A percentile compares a stretch with the other conserved stretches of the same genome.
phyloP scores from a whole-genome alignment of 2,113 vertebrate genomes.

The Paratilapia polleni region DNA sequence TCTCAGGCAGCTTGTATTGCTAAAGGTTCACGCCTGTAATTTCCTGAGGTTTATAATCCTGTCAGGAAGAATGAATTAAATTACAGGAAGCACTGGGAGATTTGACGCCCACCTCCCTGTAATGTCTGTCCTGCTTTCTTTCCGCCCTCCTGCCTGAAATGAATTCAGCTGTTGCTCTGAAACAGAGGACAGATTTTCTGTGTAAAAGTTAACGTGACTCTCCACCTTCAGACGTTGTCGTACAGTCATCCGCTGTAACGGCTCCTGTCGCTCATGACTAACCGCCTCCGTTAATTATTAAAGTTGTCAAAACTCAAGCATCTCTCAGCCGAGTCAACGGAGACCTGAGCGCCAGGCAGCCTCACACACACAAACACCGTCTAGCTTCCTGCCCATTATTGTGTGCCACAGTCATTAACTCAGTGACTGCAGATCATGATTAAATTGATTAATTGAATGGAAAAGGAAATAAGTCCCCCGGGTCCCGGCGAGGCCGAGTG shows the following conservation, averaged over 20 bases:
- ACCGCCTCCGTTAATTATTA: constrained; percentile 18
- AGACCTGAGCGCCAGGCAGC: neutral
- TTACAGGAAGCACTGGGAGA: too few relatives aligned
- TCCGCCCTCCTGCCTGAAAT: neutral
- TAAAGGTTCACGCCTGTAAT: neutral
- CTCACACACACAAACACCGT: neutral
- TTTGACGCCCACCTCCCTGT: neutral
- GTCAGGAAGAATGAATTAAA: neutral
- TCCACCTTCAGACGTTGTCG: neutral
- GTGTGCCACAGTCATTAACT: constrained; percentile 23
- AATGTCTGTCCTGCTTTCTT: neutral
- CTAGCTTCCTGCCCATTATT: constrained; percentile 6
- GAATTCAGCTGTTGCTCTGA: neutral
- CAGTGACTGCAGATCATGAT: constrained; percentile 25
- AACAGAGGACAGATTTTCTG: neutral
- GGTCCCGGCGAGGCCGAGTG: neutral
- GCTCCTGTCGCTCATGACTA: neutral
- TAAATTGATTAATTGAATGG: constrained; percentile 48
- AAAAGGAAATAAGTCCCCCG: constrained; percentile 11
- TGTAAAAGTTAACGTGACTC: neutral
- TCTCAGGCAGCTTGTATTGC: too few relatives aligned
- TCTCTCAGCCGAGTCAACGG: neutral
- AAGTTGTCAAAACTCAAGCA: constrained; percentile 9
- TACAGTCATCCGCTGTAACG: neutral
- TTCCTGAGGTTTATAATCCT: neutral